Base-by-base conservation (phyloP, 2,113 vertebrate species). In the Onychorhynchus coronatus region DNA sequence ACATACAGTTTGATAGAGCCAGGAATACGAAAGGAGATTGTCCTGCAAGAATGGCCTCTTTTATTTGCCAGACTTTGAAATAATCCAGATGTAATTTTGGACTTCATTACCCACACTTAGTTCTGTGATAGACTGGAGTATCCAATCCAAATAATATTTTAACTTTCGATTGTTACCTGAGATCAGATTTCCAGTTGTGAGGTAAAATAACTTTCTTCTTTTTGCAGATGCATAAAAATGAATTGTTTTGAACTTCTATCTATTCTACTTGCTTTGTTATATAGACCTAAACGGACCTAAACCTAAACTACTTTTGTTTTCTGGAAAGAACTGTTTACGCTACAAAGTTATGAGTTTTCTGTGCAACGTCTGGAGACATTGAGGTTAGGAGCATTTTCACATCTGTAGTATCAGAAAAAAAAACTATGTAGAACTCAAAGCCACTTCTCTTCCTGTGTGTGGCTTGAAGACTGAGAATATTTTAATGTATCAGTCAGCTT, bases 341-440 rank as follows among this genome's bases (percentile, higher is more conserved):
- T 19, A 67, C 16, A 56, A 79, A 15, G 0, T 0, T 28, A 52
- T 14, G 44, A n/a, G 31, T 18, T 93, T 90, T 96, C 25, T 77
- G 31, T 91, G 21, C 0, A 4, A 80, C 67, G 73, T 19, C 35
- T 71, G 41, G 20, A 66, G 72, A 59, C 18, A 0, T 2, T 96
- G 97, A 77, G 93, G 87, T 93, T 94, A 95, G 61, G 46, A 49
- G 53, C 0, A 4, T 86, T 96, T 95, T 96, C 93, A 73, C 35
- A 70, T 89, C 61, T 91, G 16, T 31, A 33, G 37, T 66, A 41
- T 68, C 61, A 92, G 58, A 90, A 83, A 87, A 90, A 91, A 28
- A 95, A 95, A 83, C 33, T 2, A 53, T 6, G 20, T 73, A 91
- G 24, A 85, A 62, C 65, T 52, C 49, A 91, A 78, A 93, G 71